Conservation (phyloP, 2,797 vertebrate genomes). For the Sphaeramia orbicularis region DNA sequence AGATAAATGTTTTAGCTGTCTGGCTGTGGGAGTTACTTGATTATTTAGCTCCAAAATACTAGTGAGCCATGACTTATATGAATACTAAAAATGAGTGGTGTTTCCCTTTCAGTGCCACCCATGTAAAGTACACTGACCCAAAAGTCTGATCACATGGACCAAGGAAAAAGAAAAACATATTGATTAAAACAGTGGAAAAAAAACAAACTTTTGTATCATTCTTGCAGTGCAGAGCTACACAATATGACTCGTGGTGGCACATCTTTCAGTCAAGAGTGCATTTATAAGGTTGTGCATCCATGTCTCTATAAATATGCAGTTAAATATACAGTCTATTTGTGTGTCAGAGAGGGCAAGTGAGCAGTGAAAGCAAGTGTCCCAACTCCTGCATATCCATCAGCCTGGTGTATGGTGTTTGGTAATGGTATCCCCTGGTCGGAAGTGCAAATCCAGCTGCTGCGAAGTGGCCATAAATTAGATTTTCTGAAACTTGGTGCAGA, state of each 20-base stretch:
- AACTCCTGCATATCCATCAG: conserved; percentile 52
- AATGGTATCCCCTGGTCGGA: conserved; percentile 83
- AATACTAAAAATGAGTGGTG: conserved; percentile 32
- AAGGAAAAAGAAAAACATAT: conserved; percentile 3
- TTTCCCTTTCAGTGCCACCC: conserved; percentile 36
- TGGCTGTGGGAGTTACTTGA: conserved; percentile 28
- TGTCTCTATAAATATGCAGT: conserved; percentile 25
- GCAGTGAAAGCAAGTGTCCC: conserved; percentile 17
- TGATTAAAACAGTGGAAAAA: conserved; percentile 6
- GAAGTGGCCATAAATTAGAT: conserved; percentile 83
- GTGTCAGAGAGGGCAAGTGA: conserved; percentile 10
- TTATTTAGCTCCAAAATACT: conserved; percentile 40
- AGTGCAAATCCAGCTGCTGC: conserved; percentile 85
- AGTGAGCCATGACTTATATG: conserved; percentile 29
- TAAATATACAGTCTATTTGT: conserved; percentile 22
- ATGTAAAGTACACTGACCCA: conserved; percentile 17
- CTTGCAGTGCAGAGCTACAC: background rate
- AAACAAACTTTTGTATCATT: conserved; percentile 9
- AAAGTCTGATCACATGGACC: conserved; percentile 4
- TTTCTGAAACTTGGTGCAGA: conserved; percentile 79
- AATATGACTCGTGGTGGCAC: background rate
- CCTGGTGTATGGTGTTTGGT: conserved; percentile 70
- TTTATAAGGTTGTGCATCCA: background rate
- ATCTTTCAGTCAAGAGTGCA: background rate
- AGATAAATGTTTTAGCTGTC: conserved; percentile 39